Evolutionary conservation across 2,888 invertebrate genomes (phyloP), one percentile per base, ranked within the genome.

Genomic region (Drosophila hamatofila): DNA sequence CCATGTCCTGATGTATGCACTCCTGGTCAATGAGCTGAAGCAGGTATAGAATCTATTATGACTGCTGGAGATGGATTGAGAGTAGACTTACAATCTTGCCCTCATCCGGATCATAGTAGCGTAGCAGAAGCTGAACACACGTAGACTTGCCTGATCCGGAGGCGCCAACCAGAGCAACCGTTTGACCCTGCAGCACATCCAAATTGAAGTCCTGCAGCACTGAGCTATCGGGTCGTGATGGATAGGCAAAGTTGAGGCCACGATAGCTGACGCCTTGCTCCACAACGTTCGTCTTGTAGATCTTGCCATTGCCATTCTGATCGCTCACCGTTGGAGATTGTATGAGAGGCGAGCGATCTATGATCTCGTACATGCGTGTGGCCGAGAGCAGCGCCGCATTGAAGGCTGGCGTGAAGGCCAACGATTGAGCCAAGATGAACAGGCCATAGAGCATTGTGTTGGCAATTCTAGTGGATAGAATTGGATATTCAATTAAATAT

Each of bases 91-190:
- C 95, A 90, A 95, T 94, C 64, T 88, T 92, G 1, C 96, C 96
- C 3, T 93, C 94, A 63, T 94, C 95, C 48, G 97, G 96, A 90
- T 97, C 97, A 89, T 97, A 97, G 55, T 97, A 94, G 56, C 97
- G 93, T 91, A 97, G 95, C 79, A 97, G 92, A 21, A 97, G 93
- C 84, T 97, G 96, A 72, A 97, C 95, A 57, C 96, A 95, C 0
- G 97, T 97, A 1, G 96, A 96, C 92, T 97, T 97, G 21, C 97
- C 97, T 88, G 96, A 96, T 18, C 97, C 97, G 77, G 95, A 95
- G 56, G 95, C 95, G 0, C 95, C 96, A 0, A 96, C 96, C 7
- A 96, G 91, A 0, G 96, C 97, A 2, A 97, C 94, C 18, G 96
- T 96, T 90, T 95, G 94, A 0, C 96, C 96, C 27, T 94, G 94